Conservation (phyloP, 2,797 vertebrate species). For the Zenarchopterus dispar region DNA sequence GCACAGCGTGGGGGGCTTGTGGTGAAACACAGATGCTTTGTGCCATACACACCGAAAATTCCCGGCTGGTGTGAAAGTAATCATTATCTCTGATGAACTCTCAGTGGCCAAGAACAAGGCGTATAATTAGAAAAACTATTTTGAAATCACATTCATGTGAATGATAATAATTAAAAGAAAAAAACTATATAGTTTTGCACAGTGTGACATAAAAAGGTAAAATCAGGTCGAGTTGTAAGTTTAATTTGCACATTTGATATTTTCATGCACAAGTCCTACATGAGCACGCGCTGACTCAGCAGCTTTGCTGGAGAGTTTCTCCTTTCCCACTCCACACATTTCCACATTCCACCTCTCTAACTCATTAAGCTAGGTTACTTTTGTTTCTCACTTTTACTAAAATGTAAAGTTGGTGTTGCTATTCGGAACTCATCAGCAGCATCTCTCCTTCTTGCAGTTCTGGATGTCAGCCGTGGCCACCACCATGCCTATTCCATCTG, state of each 20-base stretch:
- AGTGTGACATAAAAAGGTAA: slow-evolving; percentile 6
- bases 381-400: slow-evolving; percentile 1
- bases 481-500: slow-evolving; percentile 95
- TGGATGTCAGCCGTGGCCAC: slow-evolving; percentile 95
- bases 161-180: too few relatives aligned
- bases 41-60: slow-evolving; percentile 6
- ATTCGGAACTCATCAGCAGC: too few relatives aligned
- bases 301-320: slow-evolving; percentile 15
- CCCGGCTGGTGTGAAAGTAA: slow-evolving; percentile 24
- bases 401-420: background rate
- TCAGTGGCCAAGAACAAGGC: slow-evolving; percentile 17
- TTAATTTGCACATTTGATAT: background rate
- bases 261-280: background rate
- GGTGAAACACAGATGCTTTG: slow-evolving; percentile 3
- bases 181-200: slow-evolving; percentile 17
- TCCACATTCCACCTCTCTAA: slow-evolving; percentile 2
- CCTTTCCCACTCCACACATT: slow-evolving; percentile 6
- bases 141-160: slow-evolving; percentile 15
- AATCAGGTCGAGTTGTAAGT: slow-evolving; percentile 3
- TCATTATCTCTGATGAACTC: slow-evolving; percentile 55
- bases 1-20: slow-evolving; percentile 24
- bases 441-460: slow-evolving; percentile 83
- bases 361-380: slow-evolving; percentile 9
- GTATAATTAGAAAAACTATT: slow-evolving; percentile 41
- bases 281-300: background rate